phyloP scores from a whole-genome alignment of 2,113 vertebrate species.

The Saccopteryx bilineata region DNA sequence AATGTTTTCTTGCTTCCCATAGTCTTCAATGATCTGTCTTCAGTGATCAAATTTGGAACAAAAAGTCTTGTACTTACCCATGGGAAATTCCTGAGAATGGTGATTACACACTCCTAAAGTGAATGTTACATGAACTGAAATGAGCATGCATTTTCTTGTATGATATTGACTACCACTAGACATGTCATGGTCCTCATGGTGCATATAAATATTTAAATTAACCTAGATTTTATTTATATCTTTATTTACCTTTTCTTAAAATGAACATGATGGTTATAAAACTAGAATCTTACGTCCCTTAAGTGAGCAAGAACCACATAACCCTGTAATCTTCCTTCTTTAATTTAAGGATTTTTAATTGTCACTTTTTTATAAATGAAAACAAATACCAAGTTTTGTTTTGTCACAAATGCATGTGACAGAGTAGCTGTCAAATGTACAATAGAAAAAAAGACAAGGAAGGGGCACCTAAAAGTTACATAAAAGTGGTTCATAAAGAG shows the following conservation, averaged over 20 bases:
- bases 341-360: conserved; percentile 76
- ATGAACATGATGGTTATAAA: neutral
- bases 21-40: conserved; percentile 59
- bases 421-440: conserved; percentile 45
- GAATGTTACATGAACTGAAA: conserved; percentile 80
- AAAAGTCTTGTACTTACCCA: conserved; percentile 70
- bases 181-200: conserved; percentile 79
- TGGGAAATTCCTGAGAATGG: conserved; percentile 64
- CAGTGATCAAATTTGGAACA: conserved; percentile 76
- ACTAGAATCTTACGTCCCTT: conserved; percentile 60
- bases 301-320: conserved; percentile 41
- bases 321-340: conserved; percentile 67
- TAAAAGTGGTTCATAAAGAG: conserved; percentile 71
- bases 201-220: conserved; percentile 85
- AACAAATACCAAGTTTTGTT: conserved; percentile 60
- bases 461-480: conserved; percentile 52
- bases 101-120: conserved; percentile 66
- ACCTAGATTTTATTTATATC: conserved; percentile 83
- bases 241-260: conserved; percentile 79
- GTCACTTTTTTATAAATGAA: conserved; percentile 64
- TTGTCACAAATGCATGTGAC: conserved; percentile 58
- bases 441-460: conserved; percentile 63
- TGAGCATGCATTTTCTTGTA: conserved; percentile 81
- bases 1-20: conserved; percentile 79
- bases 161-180: conserved; percentile 74